A percentile compares a stretch with the other conserved stretches of the same genome.
Conservation (phyloP, 1,140 invertebrate genomes). For the Sinella curviseta region DNA sequence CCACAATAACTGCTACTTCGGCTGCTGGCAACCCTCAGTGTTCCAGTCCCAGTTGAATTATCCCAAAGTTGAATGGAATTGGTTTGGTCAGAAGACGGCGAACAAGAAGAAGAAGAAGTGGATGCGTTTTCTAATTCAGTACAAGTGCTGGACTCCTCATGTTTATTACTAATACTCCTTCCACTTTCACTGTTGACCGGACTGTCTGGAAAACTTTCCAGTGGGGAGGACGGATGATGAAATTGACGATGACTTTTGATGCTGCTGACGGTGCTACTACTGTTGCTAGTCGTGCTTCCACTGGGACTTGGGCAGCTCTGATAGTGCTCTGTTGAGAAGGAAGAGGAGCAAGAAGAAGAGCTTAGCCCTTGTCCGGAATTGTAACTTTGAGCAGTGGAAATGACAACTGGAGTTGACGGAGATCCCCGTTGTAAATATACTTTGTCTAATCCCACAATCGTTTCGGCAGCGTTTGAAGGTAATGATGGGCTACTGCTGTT, state of each 20-base stretch:
- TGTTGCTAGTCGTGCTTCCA: not conserved
- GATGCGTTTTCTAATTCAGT: constrained; percentile 20
- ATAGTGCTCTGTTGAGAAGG: not conserved
- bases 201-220: constrained; percentile 9
- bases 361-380: not conserved
- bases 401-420: not conserved
- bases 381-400: not conserved
- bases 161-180: not conserved
- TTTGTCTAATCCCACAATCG: not conserved
- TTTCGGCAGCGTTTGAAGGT: not conserved
- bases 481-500: constrained; percentile 6
- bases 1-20: constrained; percentile 1
- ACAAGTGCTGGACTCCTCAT: not conserved
- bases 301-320: constrained; percentile 21
- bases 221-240: constrained; percentile 16
- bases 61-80: constrained; percentile 8
- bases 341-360: not conserved
- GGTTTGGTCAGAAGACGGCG: constrained; percentile 6
- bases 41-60: constrained; percentile 16
- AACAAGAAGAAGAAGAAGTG: not conserved
- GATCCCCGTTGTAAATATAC: constrained; percentile 2
- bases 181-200: constrained; percentile 15
- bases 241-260: constrained; percentile 17
- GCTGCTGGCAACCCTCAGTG: constrained; percentile 3
- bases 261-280: constrained; percentile 7